Base-by-base conservation (phyloP, 2,797 vertebrate species). In the Rhincodon typus region DNA sequence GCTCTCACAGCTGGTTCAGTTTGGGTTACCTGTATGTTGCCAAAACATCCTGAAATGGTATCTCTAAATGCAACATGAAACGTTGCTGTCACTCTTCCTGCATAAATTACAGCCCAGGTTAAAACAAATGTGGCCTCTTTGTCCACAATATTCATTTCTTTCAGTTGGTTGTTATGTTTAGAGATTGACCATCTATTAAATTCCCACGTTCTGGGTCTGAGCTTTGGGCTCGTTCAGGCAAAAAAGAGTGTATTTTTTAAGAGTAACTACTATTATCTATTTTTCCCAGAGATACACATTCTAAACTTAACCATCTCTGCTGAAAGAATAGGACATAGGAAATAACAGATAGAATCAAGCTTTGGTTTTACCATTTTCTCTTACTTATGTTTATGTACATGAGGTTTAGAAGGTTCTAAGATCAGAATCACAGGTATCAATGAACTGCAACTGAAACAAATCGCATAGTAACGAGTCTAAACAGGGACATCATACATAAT, bases 261-360 rank as follows among this genome's bases (percentile, higher is more conserved):
- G 90, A 69, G 69, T 93, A 42, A 66, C 82, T 69, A 27, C 62
- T 67, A 42, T 38, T 93, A 69, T 69, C 62, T 66, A 93, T 42
- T 21, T 69, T 66, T 42, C 66, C 66, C 66, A 23, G 21, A n/a
- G 3, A 93, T n/a, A 38, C 5, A 91, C 66, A 25, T 38, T 93
- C 38, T 67, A 93, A 69, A 69, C 90, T 69, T 13, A 38, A 62
- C 23, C 57, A 69, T 93, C 66, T 23, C 67, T 38, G 25, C 66
- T 67, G 62, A 46, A 69, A 12, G 67, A 38, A 93, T 3, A 38
- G 34, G 62, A n/a, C 62, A 38, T 34, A 66, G 62, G 88, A 91
- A 66, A 91, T 91, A 91, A 91, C 34, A 67, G 17, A 66, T 17
- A 91, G 57, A 67, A 66, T 91, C 88, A 91, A 91, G 88, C 62